phyloP scores from a whole-genome alignment of 1,140 invertebrate species.

The Leguminivora glycinivorella region DNA sequence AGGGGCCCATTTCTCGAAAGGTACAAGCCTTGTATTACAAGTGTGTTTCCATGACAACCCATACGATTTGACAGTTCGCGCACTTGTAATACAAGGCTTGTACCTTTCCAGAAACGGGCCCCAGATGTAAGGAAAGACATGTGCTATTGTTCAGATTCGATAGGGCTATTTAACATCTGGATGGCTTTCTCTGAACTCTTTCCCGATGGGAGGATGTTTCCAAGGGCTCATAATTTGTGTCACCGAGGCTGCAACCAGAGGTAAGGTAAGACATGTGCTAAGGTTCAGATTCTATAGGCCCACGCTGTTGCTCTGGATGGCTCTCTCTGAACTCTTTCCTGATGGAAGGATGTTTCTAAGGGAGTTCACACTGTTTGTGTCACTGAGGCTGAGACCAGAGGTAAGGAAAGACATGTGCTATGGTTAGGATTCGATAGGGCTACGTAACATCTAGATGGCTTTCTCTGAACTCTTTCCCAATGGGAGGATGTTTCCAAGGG shows the following conservation, averaged over 20 bases:
- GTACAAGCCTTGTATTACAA: too few species aligned
- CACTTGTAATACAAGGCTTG: too few species aligned
- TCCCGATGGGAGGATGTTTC: constrained; percentile 72
- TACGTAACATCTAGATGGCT: constrained; percentile 83
- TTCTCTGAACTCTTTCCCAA: constrained; percentile 79
- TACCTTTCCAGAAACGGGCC: too few species aligned
- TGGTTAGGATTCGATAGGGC: too few species aligned
- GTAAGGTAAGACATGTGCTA: constrained; percentile 75
- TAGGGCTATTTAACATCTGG: too few species aligned
- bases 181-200: constrained; percentile 81
- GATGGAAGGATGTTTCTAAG: constrained; percentile 77
- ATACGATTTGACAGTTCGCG: too few species aligned
- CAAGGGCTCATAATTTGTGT: constrained; percentile 81
- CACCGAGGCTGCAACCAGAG: constrained; percentile 79
- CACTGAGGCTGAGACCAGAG: constrained; percentile 79
- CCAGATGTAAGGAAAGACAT: too few species aligned
- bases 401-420: constrained; percentile 64
- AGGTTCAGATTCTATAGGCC: too few species aligned
- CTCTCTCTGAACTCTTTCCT: constrained; percentile 80
- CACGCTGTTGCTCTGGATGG: too few species aligned
- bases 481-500: constrained; percentile 78
- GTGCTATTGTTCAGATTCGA: too few species aligned
- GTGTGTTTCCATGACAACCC: too few species aligned
- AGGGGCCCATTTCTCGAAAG: constrained; percentile 84
- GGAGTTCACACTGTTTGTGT: constrained; percentile 82